A percentile compares a stretch with the other conserved stretches of the same genome.
Evolutionary conservation across 2,797 vertebrate species (phyloP).

Genomic region (Thalassophryne amazonica): DNA sequence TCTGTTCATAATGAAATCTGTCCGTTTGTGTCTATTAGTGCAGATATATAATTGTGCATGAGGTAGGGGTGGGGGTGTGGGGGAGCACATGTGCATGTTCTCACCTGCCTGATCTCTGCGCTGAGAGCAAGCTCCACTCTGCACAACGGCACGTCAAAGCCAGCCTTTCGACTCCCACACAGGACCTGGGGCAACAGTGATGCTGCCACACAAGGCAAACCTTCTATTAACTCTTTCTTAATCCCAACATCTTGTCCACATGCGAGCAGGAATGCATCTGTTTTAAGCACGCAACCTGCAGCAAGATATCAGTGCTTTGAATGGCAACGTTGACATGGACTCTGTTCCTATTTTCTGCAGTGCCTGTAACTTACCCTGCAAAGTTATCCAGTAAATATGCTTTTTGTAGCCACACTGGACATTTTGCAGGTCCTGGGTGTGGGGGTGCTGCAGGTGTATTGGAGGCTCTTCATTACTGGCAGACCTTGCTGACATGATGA

Average conservation of each 20-base stretch:
- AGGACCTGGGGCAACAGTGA: constrained; percentile 54
- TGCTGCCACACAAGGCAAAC: constrained; percentile 45
- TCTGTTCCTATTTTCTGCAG: too few relatives aligned
- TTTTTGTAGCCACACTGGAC: too few relatives aligned
- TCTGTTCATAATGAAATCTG: not conserved
- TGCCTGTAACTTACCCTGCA: too few relatives aligned
- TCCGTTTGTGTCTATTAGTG: constrained; percentile 1
- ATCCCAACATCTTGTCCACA: constrained; percentile 20
- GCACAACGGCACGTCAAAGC: constrained; percentile 46
- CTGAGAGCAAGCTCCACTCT: constrained; percentile 30
- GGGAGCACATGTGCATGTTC: constrained; percentile 51
- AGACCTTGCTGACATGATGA: too few relatives aligned
- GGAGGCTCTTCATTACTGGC: too few relatives aligned
- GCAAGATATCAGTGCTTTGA: not conserved
- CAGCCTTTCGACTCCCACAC: constrained; percentile 47
- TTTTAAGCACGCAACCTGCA: constrained; percentile 1
- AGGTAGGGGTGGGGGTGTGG: not conserved
- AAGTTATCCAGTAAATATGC: too few relatives aligned
- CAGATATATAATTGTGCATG: not conserved
- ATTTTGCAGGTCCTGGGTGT: too few relatives aligned
- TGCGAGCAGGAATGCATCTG: constrained; percentile 54
- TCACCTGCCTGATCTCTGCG: constrained; percentile 59
- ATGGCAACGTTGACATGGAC: not conserved
- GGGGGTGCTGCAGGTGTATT: too few relatives aligned
- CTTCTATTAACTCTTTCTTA: constrained; percentile 48